These are phyloP conservation scores for Philotrypesis tridentata DNA, from an alignment of 1,140 invertebrate species.

Conservation along the genomic window DNA sequence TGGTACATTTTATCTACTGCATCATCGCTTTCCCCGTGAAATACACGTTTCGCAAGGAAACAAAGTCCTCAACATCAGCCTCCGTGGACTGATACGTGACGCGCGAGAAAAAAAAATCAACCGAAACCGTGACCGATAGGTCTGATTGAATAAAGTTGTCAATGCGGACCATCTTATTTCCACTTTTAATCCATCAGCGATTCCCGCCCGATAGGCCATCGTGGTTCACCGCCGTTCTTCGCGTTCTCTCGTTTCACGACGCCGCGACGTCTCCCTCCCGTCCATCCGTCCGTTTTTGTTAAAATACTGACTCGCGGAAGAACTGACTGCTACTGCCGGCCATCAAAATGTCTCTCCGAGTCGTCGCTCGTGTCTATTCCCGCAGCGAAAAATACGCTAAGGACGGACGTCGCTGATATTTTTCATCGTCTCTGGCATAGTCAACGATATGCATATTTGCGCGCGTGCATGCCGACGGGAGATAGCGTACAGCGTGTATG, in stretches of 20 bases:
- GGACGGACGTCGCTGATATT: slow-evolving; percentile 7
- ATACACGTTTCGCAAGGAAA: no score
- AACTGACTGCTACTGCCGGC: background rate
- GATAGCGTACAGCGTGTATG: background rate
- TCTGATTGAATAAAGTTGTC: background rate
- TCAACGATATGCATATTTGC: background rate
- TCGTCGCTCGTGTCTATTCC: background rate
- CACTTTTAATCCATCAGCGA: background rate
- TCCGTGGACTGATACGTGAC: no score
- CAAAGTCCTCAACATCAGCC: no score
- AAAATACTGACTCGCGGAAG: slow-evolving; percentile 10
- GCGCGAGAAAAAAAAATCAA: no score
- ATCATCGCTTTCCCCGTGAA: no score
- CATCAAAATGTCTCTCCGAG: slow-evolving; percentile 22
- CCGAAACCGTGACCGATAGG: no score
- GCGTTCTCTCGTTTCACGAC: background rate
- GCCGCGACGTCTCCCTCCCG: no score
- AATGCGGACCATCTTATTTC: background rate
- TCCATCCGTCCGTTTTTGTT: background rate
- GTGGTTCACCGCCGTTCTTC: background rate
- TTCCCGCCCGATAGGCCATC: background rate
- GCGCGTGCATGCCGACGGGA: background rate
- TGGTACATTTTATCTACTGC: no score
- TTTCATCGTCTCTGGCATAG: background rate
- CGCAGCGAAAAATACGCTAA: background rate